Base-by-base conservation (phyloP, 2,113 vertebrate species). In the Laticauda laticaudata region DNA sequence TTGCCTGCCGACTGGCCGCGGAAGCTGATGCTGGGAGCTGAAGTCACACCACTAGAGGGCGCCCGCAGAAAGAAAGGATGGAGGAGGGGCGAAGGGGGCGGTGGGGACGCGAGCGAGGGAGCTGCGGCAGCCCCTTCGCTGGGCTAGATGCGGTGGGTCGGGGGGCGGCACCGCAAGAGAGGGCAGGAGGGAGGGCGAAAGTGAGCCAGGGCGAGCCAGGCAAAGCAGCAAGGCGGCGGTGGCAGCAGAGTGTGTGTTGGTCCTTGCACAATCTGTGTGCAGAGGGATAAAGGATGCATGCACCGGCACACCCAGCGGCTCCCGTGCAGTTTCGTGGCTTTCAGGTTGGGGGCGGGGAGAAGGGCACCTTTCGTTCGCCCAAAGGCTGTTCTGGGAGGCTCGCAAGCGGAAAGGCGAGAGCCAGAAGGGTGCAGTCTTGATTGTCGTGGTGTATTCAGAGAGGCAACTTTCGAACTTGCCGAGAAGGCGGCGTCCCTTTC, bases 31-130 rank as follows among this genome's bases (percentile, higher is more conserved):
- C 5, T 18, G 88, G 23, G 7, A 39, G 87, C n/a, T 55, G 64
- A 18, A n/a, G 87, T 45, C 55, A 20, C 1, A 75, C 34, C 93
- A 51, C 91, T 86, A 94, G 93, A 87, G 93, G 93, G 91, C 88
- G 93, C 88, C 9, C 45, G 39, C 23, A 5, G 18, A 3, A 90
- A 86, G 59, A 29, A 29, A 6, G 53, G n/a, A 43, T 4, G 57
- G 51, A 39, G 11, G 11, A 51, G 8, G n/a, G 29, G 34, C 69
- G 89, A 15, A 51, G 57, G 54, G 26, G 89, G 45, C 43, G 43
- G 59, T 29, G 53, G 23, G 7, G 29, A 39, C 10, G 51, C 39
- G 24, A 26, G 39, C 29, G 48, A 86, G 59, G 39, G 48, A 86
- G 90, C 90, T 69, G 86, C 86, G 34, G 89, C 88, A 89, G 64